These are phyloP conservation scores for Pseudomyrmex pallidus DNA, from an alignment of 1,140 invertebrate species.

Conservation along the genomic window DNA sequence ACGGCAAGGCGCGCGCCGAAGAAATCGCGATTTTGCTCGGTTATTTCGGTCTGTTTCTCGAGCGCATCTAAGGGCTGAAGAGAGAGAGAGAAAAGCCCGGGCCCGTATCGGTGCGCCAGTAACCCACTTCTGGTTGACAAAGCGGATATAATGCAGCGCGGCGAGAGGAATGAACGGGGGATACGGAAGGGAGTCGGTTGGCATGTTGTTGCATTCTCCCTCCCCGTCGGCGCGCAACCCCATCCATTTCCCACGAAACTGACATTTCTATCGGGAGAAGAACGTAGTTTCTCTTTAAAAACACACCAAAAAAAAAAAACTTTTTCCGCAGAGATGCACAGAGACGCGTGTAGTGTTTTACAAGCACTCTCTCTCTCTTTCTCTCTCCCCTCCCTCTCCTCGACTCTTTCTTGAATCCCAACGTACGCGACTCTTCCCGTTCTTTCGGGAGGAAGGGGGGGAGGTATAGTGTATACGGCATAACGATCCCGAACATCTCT, in stretches of 20 bases:
- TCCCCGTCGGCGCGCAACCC: constrained; percentile 19
- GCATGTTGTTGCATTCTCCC: constrained; percentile 5
- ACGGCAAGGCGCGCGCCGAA: background rate
- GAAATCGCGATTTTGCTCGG: constrained; percentile 32
- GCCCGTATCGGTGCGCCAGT: constrained; percentile 62
- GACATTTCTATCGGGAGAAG: constrained; percentile 70
- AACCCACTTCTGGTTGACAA: constrained; percentile 70
- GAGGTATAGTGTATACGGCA: background rate
- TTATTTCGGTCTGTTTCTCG: constrained; percentile 17
- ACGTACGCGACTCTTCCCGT: constrained; percentile 15
- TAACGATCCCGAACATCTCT: constrained; percentile 66
- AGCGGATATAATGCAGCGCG: constrained; percentile 71
- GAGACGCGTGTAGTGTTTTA: constrained; percentile 46
- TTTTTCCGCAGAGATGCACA: constrained; percentile 52
- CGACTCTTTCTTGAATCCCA: background rate
- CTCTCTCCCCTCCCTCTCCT: background rate
- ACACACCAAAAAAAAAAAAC: constrained; percentile 17
- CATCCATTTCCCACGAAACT: constrained; percentile 70
- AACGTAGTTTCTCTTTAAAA: constrained; percentile 71
- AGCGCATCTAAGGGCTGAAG: constrained; percentile 4
- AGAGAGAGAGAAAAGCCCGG: background rate
- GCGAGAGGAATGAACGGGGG: constrained; percentile 38
- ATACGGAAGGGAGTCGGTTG: too few species aligned
- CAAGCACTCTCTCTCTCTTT: constrained; percentile 44
- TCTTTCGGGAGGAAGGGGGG: background rate